Base-by-base conservation (phyloP, 2,113 vertebrate species). In the Scartelaos histophorus region DNA sequence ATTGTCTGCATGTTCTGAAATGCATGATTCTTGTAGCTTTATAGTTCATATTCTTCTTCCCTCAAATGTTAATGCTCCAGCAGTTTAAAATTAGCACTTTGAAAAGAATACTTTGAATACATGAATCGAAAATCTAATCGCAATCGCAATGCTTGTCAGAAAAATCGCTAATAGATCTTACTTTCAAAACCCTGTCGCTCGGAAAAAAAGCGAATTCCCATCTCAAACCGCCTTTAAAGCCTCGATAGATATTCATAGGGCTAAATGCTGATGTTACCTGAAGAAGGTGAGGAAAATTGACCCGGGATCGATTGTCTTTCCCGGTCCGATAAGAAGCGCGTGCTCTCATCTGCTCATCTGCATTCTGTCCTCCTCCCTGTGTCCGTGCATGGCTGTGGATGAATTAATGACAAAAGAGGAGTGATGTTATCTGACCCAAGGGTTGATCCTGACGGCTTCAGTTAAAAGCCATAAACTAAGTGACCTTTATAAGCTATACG, bases 331-430 rank as follows among this genome's bases (percentile, higher is more conserved):
- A 58, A 72, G 51, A 69, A 49, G 66, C 54, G 51, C 57, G 46
- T 38, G 25, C 68, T 70, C 53, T 80, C 75, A 74, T 78, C 73
- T 66, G 45, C 53, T 80, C 75, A 75, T 78, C 73, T 66, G 45
- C 49, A 49, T 71, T 9, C 57, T 58, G 13, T 67, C 62, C 65
- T 70, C 71, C 17, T 43, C n/a, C 49, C 61, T 66, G 71, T 69
- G 69, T 68, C 73, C 10, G 34, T 45, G 81, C 51, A 78, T 82
- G 77, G 70, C 74, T 78, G 69, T 38, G 22, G 49, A 72, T 65
- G 79, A 83, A 75, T 89, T 81, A 82, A 86, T 34, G 21, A 68
- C 49, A 62, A 77, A 61, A 82, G 66, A 56, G 62, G 73, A 78
- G 38, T 45, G 76, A 80, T 80, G 75, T 76, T 79, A 80, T 84